Base-by-base conservation (phyloP, 2,797 vertebrate species). In the Sorex maritimensis region DNA sequence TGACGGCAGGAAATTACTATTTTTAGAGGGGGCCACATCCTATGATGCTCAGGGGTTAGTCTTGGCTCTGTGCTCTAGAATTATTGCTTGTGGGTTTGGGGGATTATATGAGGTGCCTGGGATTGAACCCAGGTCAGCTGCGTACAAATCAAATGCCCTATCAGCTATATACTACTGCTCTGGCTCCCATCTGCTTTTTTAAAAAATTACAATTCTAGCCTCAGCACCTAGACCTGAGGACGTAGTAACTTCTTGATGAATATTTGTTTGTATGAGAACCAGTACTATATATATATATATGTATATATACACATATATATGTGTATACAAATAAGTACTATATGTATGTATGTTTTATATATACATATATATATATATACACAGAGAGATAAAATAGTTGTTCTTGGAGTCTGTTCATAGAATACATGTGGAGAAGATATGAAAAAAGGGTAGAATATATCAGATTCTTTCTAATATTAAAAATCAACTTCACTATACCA, bases 231-330 rank as follows among this genome's bases (percentile, higher is more conserved):
- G 38, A 74, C 68, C 10, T 63, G 12, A 69, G 15, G 1, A 61
- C 21, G 24, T 58, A 80, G 34, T 90, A 52, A 24, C n/a, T 46
- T 95, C 41, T 86, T 94, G 41, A 74, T 78, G 81, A 81, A 74
- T 58, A 82, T 13, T 65, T 74, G 28, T 30, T 75, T 86, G 14
- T 72, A 78, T 52, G 10, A 85, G 79, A 17, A 49, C 75, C n/a
- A 55, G 2, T 80, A 26, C 0, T 52, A 13, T 75, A 55, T 23
- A 13, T 75, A 28, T 72, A 44, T 44, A 3, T 44, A 44, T 5
- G 4, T 44, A 7, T 7, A 44, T 44, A 44, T 44, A 34, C 34
- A 34, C 34, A 55, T 23, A 13, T 75, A 28, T 72, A 44, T 44
- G 7, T 44, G 7, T 5, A 44, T 44, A 7, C 41, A 44, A 5